Base-by-base conservation (phyloP, 2,113 vertebrate species). In the Apteryx mantelli region DNA sequence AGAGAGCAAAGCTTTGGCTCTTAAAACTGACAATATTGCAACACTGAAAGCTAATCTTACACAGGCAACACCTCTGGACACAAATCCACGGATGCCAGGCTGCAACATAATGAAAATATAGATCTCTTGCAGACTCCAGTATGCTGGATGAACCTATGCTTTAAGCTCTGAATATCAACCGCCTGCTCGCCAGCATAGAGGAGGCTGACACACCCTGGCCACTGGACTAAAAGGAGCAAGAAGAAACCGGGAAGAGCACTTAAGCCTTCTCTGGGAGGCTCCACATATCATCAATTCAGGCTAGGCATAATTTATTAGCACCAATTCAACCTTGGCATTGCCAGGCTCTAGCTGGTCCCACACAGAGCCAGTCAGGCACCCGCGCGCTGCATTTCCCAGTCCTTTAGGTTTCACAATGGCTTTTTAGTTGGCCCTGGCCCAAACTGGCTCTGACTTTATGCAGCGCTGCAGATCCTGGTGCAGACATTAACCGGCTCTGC, bases 311-410 rank as follows among this genome's bases (percentile, higher is more conserved):
- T 8, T 88, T 69, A 89, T 30, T 4, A 85, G 36, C 56, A 86
- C 6, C 56, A 86, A 50, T 26, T 60, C 48, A 86, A 32, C 26
- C 38, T 9, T 65, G n/a, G n/a, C 48, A 19, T 25, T 68, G 34
- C 21, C 61, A 82, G 24, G 32, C 52, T 91, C 65, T 38, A 46
- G 14, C 46, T 25, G 56, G 42, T 77, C 53, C 78, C 48, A 55
- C 1, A 1, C 3, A 2, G 44, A 66, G 46, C 44, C 46, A 61
- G 44, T 25, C 1, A 1, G 20, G 4, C 82, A 78, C 0, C 30
- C 5, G 0, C 24, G 50, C 32, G 18, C 25, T 17, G 32, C 22
- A 38, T 6, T 9, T 76, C n/a, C 76, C 52, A 16, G 4, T 9
- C 38, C 66, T 65, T 61, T 42, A 76, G 19, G 11, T 46, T 53